Evolutionary conservation across 2,113 vertebrate species (phyloP).

Genomic region (Eptatretus burgeri): DNA sequence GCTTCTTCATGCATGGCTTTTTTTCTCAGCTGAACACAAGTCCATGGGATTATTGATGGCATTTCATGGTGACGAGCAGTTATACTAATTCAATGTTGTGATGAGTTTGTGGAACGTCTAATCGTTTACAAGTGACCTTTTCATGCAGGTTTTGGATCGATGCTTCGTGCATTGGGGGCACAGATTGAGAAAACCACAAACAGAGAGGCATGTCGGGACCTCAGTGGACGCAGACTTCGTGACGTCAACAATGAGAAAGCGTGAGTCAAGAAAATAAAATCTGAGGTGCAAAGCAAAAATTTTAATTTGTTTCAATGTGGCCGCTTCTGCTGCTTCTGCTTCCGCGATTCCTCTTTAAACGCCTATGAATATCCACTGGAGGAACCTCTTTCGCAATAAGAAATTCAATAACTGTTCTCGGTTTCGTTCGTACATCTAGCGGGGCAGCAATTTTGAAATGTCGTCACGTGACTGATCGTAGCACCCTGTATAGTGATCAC

Average conservation of each 20-base stretch:
- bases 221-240: constrained; percentile 60
- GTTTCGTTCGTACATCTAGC: too few relatives aligned
- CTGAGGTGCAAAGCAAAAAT: neutral
- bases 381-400: too few relatives aligned
- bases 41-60: neutral
- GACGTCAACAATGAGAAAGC: constrained; percentile 95
- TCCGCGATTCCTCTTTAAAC: too few relatives aligned
- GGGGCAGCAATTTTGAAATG: too few relatives aligned
- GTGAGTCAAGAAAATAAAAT: constrained; percentile 18
- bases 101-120: neutral
- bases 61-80: neutral
- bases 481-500: too few relatives aligned
- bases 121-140: neutral
- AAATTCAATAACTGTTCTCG: too few relatives aligned
- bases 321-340: too few relatives aligned
- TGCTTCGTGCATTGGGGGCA: constrained; percentile 75
- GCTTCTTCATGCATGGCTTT: neutral
- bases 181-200: constrained; percentile 97
- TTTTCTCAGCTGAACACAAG: neutral
- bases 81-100: neutral
- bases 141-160: constrained; percentile 58
- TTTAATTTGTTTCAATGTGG: too few relatives aligned
- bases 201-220: constrained; percentile 64
- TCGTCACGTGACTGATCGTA: too few relatives aligned
- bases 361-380: too few relatives aligned